These are phyloP conservation scores for Habropoda laboriosa DNA, from an alignment of 1,140 invertebrate species.

Conservation along the genomic window DNA sequence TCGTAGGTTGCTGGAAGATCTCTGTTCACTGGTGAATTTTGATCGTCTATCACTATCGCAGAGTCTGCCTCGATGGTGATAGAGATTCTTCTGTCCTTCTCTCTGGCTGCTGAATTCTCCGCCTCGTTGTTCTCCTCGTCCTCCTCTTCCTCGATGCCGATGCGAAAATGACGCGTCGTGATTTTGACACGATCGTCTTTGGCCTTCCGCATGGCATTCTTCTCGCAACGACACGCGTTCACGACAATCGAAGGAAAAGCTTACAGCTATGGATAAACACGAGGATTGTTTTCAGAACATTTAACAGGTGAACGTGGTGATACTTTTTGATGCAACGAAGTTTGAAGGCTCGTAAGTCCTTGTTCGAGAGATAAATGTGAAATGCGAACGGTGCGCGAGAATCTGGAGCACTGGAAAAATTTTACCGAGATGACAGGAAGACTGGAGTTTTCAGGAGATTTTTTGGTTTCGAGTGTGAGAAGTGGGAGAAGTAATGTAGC, in stretches of 20 bases:
- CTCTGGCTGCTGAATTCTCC: neutral
- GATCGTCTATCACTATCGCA: neutral
- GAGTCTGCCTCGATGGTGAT: slow-evolving; percentile 24
- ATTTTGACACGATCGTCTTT: slow-evolving; percentile 60
- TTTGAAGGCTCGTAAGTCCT: too few species aligned
- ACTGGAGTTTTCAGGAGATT: too few species aligned
- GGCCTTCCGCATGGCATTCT: slow-evolving; percentile 75
- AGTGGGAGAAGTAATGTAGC: too few species aligned
- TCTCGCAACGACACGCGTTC: slow-evolving; percentile 21
- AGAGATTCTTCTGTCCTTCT: slow-evolving; percentile 22
- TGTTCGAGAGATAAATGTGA: too few species aligned
- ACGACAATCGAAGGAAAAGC: slow-evolving; percentile 12
- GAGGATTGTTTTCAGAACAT: neutral
- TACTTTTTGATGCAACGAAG: too few species aligned
- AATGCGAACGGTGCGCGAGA: too few species aligned
- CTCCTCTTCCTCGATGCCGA: slow-evolving; percentile 72
- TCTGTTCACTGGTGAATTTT: neutral
- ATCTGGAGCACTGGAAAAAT: too few species aligned
- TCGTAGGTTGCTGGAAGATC: neutral
- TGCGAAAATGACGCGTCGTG: slow-evolving; percentile 65
- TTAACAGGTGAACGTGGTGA: neutral
- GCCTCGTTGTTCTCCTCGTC: slow-evolving; percentile 53
- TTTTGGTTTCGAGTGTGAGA: too few species aligned
- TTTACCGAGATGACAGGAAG: too few species aligned
- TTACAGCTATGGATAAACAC: neutral